Base-by-base conservation (phyloP, 1,140 invertebrate species). In the Maconellicoccus hirsutus region DNA sequence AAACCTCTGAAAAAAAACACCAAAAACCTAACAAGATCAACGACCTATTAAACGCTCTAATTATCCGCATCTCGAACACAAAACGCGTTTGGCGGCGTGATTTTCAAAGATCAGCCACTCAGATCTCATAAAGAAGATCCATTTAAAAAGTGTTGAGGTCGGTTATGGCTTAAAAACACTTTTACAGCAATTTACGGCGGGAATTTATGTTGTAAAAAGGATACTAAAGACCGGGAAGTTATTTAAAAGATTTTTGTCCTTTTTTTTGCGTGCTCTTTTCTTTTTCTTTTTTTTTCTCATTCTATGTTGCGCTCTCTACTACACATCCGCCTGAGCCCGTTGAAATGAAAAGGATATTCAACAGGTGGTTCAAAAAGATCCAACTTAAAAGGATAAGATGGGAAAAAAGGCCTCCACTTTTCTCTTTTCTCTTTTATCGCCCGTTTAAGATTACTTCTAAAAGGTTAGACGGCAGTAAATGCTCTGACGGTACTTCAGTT, bases 211-310 rank as follows among this genome's bases (percentile, higher is more conserved):
- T 66, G 61, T 66, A 66, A 66, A 66, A 66, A 66, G 61, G 61
- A 66, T 66, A 66, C 61, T 66, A 66, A 66, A 66, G 61, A 66
- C 61, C 61, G 61, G 25, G 61, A 66, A 66, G 61, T 66, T 66
- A 66, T 66, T 66, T 66, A 66, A 66, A 66, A 66, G 61, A 66
- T 66, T 66, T 66, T 66, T 26, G 61, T 66, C 61, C 61, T 66
- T 66, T 25, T 66, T 66, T 66, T 66, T 66, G 22, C 16, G 21
- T 23, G 2, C 25, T 66, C 16, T 26, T 66, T 23, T 66, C 16
- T 22, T 66, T 26, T 16, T 66, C 25, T 66, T 66, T 25, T 66
- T 59, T 16, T 23, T 23, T 26, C 25, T 66, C 25, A 3, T 66
- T 66, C 19, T 66, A 22, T 59, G 16, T 59, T 59, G 52, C 61